Evolutionary conservation across 1,140 invertebrate species (phyloP).

Genomic region (Plectrocnemia conspersa): DNA sequence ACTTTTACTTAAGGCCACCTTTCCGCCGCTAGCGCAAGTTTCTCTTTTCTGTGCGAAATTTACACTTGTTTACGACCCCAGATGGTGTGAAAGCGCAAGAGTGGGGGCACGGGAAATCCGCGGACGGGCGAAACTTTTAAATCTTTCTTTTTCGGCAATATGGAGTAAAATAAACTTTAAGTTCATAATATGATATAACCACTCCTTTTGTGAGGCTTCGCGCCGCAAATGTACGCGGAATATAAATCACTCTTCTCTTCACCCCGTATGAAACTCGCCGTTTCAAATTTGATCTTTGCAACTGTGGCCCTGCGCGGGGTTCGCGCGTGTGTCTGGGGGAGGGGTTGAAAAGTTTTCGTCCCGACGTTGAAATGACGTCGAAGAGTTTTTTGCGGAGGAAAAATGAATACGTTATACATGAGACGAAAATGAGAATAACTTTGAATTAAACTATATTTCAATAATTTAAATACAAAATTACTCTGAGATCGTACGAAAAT

Average conservation of each 20-base stretch:
- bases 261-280: background rate
- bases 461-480: background rate
- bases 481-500: no score
- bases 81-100: background rate
- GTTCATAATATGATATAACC: constrained; percentile 19
- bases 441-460: background rate
- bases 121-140: constrained; percentile 14
- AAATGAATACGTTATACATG: background rate
- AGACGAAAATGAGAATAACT: background rate
- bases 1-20: background rate
- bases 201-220: constrained; percentile 12
- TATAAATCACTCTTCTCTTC: constrained; percentile 2
- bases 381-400: background rate
- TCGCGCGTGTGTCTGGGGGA: background rate
- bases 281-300: constrained; percentile 9
- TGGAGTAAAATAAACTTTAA: constrained; percentile 20
- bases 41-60: constrained; percentile 16
- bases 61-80: constrained; percentile 25
- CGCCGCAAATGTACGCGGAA: constrained; percentile 12
- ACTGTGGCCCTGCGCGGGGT: background rate
- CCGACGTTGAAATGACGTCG: background rate
- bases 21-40: constrained; percentile 9
- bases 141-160: constrained; percentile 20
- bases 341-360: background rate
- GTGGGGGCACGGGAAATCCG: background rate